A percentile compares a stretch with the other conserved stretches of the same genome.
These are phyloP conservation scores for Spilogale gracilis DNA, from an alignment of 2,113 vertebrate genomes.

Conservation along the genomic window DNA sequence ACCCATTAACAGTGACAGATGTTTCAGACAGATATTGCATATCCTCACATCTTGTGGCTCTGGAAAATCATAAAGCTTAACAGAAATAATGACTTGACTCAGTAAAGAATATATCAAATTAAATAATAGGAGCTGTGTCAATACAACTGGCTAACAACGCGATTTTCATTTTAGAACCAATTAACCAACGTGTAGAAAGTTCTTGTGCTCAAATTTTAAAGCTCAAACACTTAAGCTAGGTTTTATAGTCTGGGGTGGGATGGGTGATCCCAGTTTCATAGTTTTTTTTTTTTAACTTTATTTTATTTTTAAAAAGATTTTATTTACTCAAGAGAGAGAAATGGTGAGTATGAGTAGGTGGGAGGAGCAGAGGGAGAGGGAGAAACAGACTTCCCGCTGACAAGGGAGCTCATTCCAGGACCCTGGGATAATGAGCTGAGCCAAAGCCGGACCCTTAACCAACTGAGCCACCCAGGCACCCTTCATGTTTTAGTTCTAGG, in stretches of 20 bases:
- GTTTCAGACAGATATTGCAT: not conserved
- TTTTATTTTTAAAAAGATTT: not conserved
- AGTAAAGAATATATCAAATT: not conserved
- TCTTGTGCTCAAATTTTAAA: constrained; percentile 17
- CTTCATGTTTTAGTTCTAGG: not conserved
- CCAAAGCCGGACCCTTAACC: not conserved
- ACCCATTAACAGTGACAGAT: not conserved
- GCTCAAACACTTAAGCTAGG: not conserved
- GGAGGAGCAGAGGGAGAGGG: not conserved
- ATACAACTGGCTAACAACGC: not conserved
- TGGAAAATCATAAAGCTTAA: not conserved
- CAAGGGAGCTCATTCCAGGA: not conserved
- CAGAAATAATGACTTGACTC: not conserved
- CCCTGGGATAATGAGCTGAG: not conserved
- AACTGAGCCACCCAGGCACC: not conserved
- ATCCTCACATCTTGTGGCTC: not conserved
- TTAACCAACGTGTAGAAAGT: not conserved
- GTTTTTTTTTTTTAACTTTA: not conserved
- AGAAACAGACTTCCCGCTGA: not conserved
- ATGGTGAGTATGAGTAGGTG: no score
- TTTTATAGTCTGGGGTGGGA: not conserved
- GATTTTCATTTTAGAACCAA: constrained; percentile 23
- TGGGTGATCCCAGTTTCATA: not conserved
- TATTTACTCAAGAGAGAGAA: not conserved
- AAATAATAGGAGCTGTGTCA: not conserved